Percentiles rank a stretch among this genome's conserved stretches.
Conservation (phyloP, 2,113 vertebrate species). For the Xenus cinereus region DNA sequence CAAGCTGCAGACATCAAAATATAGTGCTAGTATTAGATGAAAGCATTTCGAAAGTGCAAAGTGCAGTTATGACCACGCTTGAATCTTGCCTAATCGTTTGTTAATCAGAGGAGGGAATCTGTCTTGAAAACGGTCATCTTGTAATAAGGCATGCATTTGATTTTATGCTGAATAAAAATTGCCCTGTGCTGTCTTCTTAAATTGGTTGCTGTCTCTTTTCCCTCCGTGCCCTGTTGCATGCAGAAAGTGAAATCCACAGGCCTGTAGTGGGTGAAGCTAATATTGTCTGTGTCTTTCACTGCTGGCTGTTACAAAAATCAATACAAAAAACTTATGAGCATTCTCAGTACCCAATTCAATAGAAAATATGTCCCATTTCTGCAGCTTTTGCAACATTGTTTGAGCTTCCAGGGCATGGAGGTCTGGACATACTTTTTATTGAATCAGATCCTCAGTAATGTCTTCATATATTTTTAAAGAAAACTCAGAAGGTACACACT, state of each 20-base stretch:
- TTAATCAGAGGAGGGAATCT: background rate
- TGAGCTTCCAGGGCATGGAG: slow-evolving; percentile 66
- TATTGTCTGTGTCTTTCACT: slow-evolving; percentile 67
- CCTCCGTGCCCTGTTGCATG: slow-evolving; percentile 19
- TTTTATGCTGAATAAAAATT: background rate
- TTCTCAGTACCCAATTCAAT: slow-evolving; percentile 65
- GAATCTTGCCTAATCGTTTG: background rate
- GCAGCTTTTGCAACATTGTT: slow-evolving; percentile 60
- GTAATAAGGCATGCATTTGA: background rate
- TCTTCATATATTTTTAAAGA: slow-evolving; percentile 71
- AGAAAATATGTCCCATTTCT: slow-evolving; percentile 71
- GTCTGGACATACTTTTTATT: slow-evolving; percentile 71
- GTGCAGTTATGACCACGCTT: background rate
- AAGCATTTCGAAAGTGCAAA: background rate
- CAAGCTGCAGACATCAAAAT: background rate
- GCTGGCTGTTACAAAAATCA: slow-evolving; percentile 69
- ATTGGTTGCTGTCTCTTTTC: background rate
- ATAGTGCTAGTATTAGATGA: background rate
- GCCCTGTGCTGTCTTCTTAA: background rate
- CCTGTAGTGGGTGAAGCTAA: slow-evolving; percentile 52
- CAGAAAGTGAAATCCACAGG: slow-evolving; percentile 50
- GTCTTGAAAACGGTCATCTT: background rate
- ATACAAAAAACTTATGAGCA: slow-evolving; percentile 68
- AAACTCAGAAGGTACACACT: slow-evolving; percentile 37
- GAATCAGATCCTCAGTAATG: slow-evolving; percentile 66